Evolutionary conservation across 2,888 invertebrate genomes (phyloP).

Genomic region (Melipona beecheii): DNA sequence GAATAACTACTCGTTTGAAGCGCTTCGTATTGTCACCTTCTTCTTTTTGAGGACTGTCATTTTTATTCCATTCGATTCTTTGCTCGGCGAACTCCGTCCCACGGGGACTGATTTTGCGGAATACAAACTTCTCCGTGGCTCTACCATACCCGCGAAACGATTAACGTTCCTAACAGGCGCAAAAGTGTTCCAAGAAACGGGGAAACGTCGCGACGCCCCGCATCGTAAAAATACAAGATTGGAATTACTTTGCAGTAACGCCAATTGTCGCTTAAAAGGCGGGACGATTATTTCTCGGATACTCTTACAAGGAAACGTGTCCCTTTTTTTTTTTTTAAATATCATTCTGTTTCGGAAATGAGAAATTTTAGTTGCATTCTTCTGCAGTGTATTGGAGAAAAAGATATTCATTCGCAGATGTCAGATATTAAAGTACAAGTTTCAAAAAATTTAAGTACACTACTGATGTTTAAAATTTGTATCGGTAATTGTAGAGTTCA

Average conservation of each 20-base stretch:
- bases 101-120: slow-evolving; percentile 61
- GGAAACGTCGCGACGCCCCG: slow-evolving; percentile 34
- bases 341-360: not conserved
- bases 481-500: not conserved
- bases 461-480: not conserved
- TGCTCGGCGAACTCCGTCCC: slow-evolving; percentile 20
- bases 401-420: too few relatives aligned
- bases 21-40: not conserved
- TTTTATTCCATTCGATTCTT: slow-evolving; percentile 25
- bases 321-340: not conserved
- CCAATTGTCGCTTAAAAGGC: not conserved
- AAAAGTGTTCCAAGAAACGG: slow-evolving; percentile 68
- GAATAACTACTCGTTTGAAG: not conserved
- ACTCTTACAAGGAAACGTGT: slow-evolving; percentile 1
- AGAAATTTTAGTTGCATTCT: not conserved
- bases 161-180: slow-evolving; percentile 71
- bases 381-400: too few relatives aligned
- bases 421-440: too few relatives aligned
- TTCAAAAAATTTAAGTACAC: too few relatives aligned
- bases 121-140: slow-evolving; percentile 60
- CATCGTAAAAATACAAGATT: slow-evolving; percentile 32
- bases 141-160: slow-evolving; percentile 64
- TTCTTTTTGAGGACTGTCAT: not conserved
- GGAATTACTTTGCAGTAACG: slow-evolving; percentile 28
- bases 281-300: slow-evolving; percentile 5